Evolutionary conservation across 2,113 vertebrate species (phyloP).

Genomic region (Dascyllus trimaculatus): DNA sequence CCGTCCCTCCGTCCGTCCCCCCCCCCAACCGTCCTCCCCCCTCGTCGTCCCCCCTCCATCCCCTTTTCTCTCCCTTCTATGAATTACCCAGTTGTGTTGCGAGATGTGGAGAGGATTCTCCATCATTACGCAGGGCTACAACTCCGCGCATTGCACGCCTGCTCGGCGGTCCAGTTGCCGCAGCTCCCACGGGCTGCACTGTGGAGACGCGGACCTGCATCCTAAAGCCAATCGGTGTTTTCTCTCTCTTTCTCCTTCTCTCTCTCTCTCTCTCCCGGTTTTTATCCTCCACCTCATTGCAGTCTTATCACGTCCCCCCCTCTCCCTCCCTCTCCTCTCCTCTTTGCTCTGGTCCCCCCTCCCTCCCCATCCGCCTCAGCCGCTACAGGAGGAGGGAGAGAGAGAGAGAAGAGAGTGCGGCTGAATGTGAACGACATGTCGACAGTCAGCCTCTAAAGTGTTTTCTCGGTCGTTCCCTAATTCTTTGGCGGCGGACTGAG

Average conservation of each 20-base stretch:
- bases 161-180: constrained; percentile 82
- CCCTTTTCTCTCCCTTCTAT: constrained; percentile 23
- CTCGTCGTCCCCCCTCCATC: too few species aligned
- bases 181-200: constrained; percentile 87
- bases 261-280: constrained; percentile 70
- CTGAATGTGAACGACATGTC: constrained; percentile 84
- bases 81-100: constrained; percentile 75
- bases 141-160: constrained; percentile 65
- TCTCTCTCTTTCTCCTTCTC: constrained; percentile 9
- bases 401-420: constrained; percentile 77
- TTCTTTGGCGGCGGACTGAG: constrained; percentile 83
- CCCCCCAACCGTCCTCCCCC: neutral
- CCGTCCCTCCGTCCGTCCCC: neutral
- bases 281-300: constrained; percentile 88
- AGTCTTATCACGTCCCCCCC: constrained; percentile 92
- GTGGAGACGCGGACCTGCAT: constrained; percentile 90
- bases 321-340: constrained; percentile 8
- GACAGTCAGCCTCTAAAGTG: constrained; percentile 87
- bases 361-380: constrained; percentile 83
- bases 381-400: constrained; percentile 81
- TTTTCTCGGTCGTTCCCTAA: constrained; percentile 79
- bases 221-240: constrained; percentile 86
- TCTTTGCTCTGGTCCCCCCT: constrained; percentile 51
- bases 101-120: constrained; percentile 73
- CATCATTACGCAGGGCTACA: constrained; percentile 76